Evolutionary conservation across 2,113 vertebrate species (phyloP).

Genomic region (Anser cygnoides): DNA sequence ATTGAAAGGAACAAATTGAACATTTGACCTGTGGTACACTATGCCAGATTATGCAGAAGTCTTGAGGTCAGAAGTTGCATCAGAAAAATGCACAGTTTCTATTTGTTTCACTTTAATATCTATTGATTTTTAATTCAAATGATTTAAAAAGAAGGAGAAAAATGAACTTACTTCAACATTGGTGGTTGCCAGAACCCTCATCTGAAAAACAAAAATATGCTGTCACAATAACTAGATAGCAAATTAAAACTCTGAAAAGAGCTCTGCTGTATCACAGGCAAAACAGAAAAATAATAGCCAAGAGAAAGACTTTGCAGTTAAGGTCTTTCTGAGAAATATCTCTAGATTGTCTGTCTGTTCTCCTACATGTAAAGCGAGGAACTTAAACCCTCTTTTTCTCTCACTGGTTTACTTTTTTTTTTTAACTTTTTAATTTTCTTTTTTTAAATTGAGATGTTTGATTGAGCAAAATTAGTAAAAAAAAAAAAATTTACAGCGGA

Average conservation of each 20-base stretch:
- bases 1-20: background rate
- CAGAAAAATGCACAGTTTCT: background rate
- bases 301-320: background rate
- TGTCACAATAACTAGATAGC: background rate
- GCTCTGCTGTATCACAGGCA: background rate
- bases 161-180: conserved; percentile 66
- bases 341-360: background rate
- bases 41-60: background rate
- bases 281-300: background rate
- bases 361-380: background rate
- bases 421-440: background rate
- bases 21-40: background rate
- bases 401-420: background rate
- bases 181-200: conserved; percentile 66
- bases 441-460: background rate
- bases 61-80: background rate
- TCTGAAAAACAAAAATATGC: conserved; percentile 53
- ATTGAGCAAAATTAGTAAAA: background rate
- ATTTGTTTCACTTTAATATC: background rate
- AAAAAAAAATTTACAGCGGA: background rate
- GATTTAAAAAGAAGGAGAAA: background rate
- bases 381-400: background rate
- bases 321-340: background rate
- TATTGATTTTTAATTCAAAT: background rate
- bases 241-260: background rate